Evolutionary conservation across 2,113 vertebrate genomes (phyloP), one percentile per base, ranked within the genome.

Genomic region (Acrocephalus kingi): DNA sequence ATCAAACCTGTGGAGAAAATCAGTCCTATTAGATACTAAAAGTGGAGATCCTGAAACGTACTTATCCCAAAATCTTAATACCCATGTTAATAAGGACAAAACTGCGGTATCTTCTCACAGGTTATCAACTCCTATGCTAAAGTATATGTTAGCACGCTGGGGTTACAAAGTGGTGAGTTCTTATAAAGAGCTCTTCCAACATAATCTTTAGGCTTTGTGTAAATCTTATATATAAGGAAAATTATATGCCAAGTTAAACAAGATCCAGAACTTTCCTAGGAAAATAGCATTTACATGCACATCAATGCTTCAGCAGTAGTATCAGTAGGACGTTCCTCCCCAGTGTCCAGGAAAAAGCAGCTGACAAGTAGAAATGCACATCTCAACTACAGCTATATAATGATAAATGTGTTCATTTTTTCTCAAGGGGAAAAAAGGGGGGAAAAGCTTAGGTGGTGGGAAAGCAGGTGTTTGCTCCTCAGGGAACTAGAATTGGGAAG

Each of bases 371-470:
- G 23, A 67, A 30, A n/a, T 27, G 12, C 3, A n/a, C 2, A 6
- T n/a, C 41, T 72, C 22, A 21, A 2, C 41, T 56, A 20, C 13
- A 11, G 5, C 20, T 4, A 8, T 3, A 3, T 15, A 27, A 10
- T 12, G n/a, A 7, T 18, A 33, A 72, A 75, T 8, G 7, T 15
- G 28, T 23, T 61, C 1, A 9, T 83, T 66, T 90, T 54, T 54
- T 66, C 24, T 39, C 35, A 14, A 21, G 9, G 3, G 1, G 1
- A 2, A 43, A 37, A 45, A 12, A 9, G 13, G 14, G 4, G 1
- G 9, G 5, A 7, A 7, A 20, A 30, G 17, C 2, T 30, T 62
- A 28, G 14, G 7, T 31, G 10, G 7, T 39, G n/a, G 10, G 35
- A 58, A 80, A 46, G 39, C 9, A 39, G 24, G 23, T 48, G 27